Evolutionary conservation across 1,140 invertebrate genomes (phyloP).

Genomic region (Zophobas morio): DNA sequence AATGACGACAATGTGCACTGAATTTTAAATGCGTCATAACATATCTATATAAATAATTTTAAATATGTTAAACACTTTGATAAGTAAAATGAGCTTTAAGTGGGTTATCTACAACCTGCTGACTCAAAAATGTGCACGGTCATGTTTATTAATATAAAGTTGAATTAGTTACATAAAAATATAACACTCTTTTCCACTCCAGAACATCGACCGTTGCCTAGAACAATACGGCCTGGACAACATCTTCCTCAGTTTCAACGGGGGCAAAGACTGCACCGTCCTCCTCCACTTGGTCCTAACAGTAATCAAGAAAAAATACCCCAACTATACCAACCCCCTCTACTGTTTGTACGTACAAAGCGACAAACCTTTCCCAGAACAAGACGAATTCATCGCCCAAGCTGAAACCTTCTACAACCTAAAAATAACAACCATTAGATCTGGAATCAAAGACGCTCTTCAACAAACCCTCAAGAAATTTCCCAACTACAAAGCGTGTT

Average conservation of each 20-base stretch:
- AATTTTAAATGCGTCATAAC: too few species aligned
- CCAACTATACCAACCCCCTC: conserved; percentile 53
- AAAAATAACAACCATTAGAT: conserved; percentile 78
- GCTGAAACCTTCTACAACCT: conserved; percentile 82
- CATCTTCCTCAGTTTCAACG: conserved; percentile 94
- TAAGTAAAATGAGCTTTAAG: too few species aligned
- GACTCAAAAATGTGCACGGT: background rate
- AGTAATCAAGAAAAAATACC: conserved; percentile 73
- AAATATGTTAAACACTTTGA: too few species aligned
- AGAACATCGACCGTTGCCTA: conserved; percentile 69
- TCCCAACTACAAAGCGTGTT: conserved; percentile 81
- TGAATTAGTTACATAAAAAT: background rate
- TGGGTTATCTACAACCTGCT: too few species aligned
- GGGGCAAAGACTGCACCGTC: conserved; percentile 97
- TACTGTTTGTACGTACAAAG: conserved; percentile 82
- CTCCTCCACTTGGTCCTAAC: conserved; percentile 84
- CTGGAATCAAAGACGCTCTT: conserved; percentile 82
- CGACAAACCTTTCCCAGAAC: conserved; percentile 86
- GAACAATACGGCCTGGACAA: conserved; percentile 76
- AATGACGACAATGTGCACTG: too few species aligned
- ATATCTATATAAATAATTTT: too few species aligned
- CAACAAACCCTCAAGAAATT: conserved; percentile 74
- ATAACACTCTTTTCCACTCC: conserved; percentile 3
- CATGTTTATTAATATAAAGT: background rate
- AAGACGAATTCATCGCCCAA: conserved; percentile 86